These are phyloP conservation scores for Daboia siamensis DNA, from an alignment of 2,113 vertebrate genomes.

Conservation along the genomic window DNA sequence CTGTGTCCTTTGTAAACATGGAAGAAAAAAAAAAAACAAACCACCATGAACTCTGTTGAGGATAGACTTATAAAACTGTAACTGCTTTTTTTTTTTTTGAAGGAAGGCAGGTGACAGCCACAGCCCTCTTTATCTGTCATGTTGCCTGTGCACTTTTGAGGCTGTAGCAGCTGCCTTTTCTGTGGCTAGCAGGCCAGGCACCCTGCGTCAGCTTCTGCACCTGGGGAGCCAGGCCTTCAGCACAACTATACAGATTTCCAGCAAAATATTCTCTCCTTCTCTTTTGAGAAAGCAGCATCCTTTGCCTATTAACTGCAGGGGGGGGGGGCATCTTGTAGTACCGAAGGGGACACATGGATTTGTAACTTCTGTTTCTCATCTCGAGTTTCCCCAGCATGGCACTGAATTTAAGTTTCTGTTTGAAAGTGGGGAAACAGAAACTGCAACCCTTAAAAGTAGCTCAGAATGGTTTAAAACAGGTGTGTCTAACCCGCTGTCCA, in stretches of 20 bases:
- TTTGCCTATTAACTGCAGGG: background rate
- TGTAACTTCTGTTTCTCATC: background rate
- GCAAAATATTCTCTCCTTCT: background rate
- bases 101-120: background rate
- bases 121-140: background rate
- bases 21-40: background rate
- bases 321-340: background rate
- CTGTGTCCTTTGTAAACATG: background rate
- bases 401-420: background rate
- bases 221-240: background rate
- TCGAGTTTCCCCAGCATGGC: background rate
- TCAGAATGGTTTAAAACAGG: background rate
- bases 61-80: background rate
- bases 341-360: background rate
- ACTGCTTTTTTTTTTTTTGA: background rate
- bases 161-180: background rate
- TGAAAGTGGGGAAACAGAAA: background rate
- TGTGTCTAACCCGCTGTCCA: background rate
- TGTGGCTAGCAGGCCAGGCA: too few species aligned
- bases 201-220: background rate
- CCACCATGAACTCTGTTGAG: background rate
- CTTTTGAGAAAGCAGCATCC: background rate
- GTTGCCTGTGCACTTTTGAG: background rate
- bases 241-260: too few species aligned
- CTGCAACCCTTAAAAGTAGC: background rate